phyloP scores from a whole-genome alignment of 2,797 vertebrate genomes.

The Cyclopterus lumpus region DNA sequence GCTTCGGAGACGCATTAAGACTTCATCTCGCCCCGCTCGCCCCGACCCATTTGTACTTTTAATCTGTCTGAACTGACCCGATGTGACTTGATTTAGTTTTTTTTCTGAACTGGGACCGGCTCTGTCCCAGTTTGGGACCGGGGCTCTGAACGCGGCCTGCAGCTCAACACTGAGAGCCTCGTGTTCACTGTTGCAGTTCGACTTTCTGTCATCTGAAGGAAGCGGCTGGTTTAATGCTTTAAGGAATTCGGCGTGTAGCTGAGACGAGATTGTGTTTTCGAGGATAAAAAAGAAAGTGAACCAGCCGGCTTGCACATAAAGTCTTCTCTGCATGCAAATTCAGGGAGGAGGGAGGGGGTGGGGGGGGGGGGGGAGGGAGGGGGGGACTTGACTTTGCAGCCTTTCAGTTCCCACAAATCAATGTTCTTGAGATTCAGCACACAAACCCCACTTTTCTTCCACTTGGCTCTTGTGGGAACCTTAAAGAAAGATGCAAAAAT shows the following conservation, averaged over 20 bases:
- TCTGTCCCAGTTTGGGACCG: slow-evolving; percentile 6
- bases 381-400: not conserved
- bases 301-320: slow-evolving; percentile 3
- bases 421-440: slow-evolving; percentile 33
- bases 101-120: slow-evolving; percentile 64
- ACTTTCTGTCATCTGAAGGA: slow-evolving; percentile 16
- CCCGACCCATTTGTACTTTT: slow-evolving; percentile 61
- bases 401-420: slow-evolving; percentile 20
- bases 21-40: slow-evolving; percentile 25
- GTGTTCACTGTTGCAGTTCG: slow-evolving; percentile 6
- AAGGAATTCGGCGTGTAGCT: not conserved
- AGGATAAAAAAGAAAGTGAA: slow-evolving; percentile 13
- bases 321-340: not conserved
- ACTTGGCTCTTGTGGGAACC: not conserved
- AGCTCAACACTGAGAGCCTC: slow-evolving; percentile 47
- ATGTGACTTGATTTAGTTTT: slow-evolving; percentile 51
- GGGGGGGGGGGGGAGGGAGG: too few relatives aligned
- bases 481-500: too few relatives aligned
- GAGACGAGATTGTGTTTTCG: not conserved
- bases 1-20: not conserved
- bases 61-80: slow-evolving; percentile 32
- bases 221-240: not conserved
- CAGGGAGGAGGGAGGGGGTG: not conserved
- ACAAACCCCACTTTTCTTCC: not conserved
- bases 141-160: slow-evolving; percentile 57